Evolutionary conservation across 1,140 invertebrate genomes (phyloP), one percentile per base, ranked within the genome.

Genomic region (Pseudomyrmex cubaensis): DNA sequence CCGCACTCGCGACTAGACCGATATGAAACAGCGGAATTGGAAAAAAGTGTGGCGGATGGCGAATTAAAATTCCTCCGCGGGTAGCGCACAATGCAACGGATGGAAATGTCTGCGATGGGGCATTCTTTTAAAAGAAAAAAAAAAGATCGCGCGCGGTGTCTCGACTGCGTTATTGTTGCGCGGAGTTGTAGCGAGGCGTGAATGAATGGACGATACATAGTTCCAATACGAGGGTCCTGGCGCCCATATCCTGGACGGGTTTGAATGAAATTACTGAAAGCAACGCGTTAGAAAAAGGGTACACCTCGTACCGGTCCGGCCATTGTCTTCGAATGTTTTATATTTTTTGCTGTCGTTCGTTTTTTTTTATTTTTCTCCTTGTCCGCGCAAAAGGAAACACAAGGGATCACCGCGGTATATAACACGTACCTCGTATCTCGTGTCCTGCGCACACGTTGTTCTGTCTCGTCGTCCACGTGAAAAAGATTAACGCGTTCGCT

Each of bases 241-340:
- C 73, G 67, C 46, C 48, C 75, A 46, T 77, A 80, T 78, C 46
- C 63, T 84, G 63, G 62, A 52, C 35, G 25, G 35, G 63, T 17
- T 78, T 69, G 63, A 84, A 80, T 67, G 57, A 84, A 84, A 84
- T 84, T 80, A 80, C 76, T 84, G 83, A 80, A 84, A 84, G 75
- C 57, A 20, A 46, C 56, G 62, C 22, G 54, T 50, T 78, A 62
- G 66, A 78, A 78, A 64, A 54, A 52, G n/a, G 15, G 20, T 25
- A 50, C 20, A 17, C 62, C 35, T 46, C 50, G 20, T 35, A 17
- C 12, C 54, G 17, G 25, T 56, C 22, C 20, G n/a, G 56, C 54
- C 15, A 80, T 72, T 72, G 66, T 80, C 67, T 80, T 80, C 22
- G 20, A 56, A 50, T 66, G 63, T 59, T 80, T 80, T 80, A 72